Evolutionary conservation across 2,797 vertebrate species (phyloP).

Genomic region (Nyctibius grandis): DNA sequence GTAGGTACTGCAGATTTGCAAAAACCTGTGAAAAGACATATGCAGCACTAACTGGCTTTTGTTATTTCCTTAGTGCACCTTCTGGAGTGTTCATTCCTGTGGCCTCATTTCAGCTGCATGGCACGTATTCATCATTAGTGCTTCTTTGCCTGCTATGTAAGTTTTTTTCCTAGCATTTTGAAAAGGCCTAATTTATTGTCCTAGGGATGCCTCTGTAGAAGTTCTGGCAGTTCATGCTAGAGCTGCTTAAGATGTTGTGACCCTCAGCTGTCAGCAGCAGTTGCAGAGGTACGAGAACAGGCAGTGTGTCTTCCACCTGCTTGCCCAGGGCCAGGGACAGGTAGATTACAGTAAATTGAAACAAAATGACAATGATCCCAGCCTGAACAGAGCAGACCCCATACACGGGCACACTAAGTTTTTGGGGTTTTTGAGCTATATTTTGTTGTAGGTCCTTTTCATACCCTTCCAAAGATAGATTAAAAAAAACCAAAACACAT

Average conservation of each 20-base stretch:
- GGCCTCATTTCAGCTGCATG: not conserved
- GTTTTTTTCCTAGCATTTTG: not conserved
- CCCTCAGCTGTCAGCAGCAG: not conserved
- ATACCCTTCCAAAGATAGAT: not conserved
- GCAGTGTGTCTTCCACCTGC: not conserved
- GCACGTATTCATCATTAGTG: not conserved
- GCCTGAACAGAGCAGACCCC: not conserved
- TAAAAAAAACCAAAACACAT: not conserved
- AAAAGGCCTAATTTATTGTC: not conserved
- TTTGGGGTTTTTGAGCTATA: not conserved
- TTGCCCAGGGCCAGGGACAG: not conserved
- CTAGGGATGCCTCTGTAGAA: not conserved
- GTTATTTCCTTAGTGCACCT: not conserved
- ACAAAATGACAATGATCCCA: not conserved
- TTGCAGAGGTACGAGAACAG: not conserved
- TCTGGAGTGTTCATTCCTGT: not conserved
- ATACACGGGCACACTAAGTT: not conserved
- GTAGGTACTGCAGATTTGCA: not conserved
- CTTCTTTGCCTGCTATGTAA: not conserved
- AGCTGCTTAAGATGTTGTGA: not conserved
- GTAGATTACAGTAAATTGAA: not conserved
- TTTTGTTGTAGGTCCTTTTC: not conserved
- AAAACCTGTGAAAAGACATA: not conserved
- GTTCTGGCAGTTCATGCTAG: not conserved
- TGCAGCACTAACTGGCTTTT: not conserved